Evolutionary conservation across 2,888 invertebrate genomes (phyloP), one percentile per base, ranked within the genome.

Genomic region (Polymixis flavicincta): DNA sequence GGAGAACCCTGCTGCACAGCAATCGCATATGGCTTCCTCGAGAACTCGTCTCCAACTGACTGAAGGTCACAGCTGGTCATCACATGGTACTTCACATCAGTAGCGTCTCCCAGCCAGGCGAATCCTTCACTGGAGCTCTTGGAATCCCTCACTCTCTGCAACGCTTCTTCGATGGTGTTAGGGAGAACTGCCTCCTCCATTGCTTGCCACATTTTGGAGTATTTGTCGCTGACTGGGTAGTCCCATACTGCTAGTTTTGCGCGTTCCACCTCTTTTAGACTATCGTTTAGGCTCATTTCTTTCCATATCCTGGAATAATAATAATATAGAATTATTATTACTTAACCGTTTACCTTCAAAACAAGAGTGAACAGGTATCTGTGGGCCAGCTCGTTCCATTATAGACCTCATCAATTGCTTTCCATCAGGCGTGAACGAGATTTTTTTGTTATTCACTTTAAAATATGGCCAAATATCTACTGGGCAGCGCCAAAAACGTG

Each of bases 231-330:
- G 0, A 99, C 99, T 0, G 99, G 99, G 93, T 99, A 99, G 93
- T 99, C 99, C 99, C 99, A 99, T 0, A 99, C 99, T 0, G 99
- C 99, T 25, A 99, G 94, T 92, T 99, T 98, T 0, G 99, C 98
- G 50, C 99, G 97, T 91, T 99, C 99, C 8, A 98, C 97, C 76
- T 99, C 98, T 37, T 98, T 97, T 69, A 99, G 94, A 71, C 98
- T 99, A 94, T 99, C 99, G 92, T 99, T 99, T 37, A 99, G 95
- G 54, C 99, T 99, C 98, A 99, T 99, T 88, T 99, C 99, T 92
- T 99, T 99, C 99, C 99, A 99, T 87, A 99, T 99, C 88, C 99
- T 98, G 90, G 13, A 92, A 87, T 60, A 14, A 45, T 37, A 37
- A 37, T 37, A 37, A 9, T 42, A 11, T 3, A 0, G 54, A 22